Evolutionary conservation across 2,797 vertebrate species (phyloP).

Genomic region (Clarias fuscus): DNA sequence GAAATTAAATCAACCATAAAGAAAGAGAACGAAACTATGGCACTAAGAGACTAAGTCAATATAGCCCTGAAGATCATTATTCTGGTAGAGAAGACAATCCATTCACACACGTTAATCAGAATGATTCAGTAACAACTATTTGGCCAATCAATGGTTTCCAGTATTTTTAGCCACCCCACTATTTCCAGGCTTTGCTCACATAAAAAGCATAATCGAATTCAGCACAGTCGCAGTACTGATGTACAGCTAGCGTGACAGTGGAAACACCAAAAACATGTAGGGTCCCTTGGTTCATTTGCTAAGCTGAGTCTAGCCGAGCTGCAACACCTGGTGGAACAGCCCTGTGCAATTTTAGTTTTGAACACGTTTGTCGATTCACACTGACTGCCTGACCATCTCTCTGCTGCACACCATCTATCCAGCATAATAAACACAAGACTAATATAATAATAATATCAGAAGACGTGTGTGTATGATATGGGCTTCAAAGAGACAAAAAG

Average conservation of each 20-base stretch:
- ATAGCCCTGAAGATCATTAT: not conserved
- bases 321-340: not conserved
- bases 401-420: not conserved
- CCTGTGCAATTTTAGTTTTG: not conserved
- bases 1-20: not conserved
- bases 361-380: not conserved
- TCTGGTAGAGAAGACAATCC: not conserved
- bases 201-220: not conserved
- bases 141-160: not conserved
- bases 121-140: not conserved
- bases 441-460: constrained; percentile 27
- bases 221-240: not conserved
- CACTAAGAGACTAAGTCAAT: not conserved
- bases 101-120: not conserved
- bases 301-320: not conserved
- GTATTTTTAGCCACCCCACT: not conserved
- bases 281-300: not conserved
- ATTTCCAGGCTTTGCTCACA: not conserved
- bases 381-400: not conserved
- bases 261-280: not conserved
- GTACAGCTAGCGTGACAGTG: not conserved
- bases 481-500: constrained; percentile 49
- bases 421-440: constrained; percentile 3
- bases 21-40: not conserved
- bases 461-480: constrained; percentile 22